Evolutionary conservation across 1,140 invertebrate species (phyloP).

Genomic region (Anthonomus grandis): DNA sequence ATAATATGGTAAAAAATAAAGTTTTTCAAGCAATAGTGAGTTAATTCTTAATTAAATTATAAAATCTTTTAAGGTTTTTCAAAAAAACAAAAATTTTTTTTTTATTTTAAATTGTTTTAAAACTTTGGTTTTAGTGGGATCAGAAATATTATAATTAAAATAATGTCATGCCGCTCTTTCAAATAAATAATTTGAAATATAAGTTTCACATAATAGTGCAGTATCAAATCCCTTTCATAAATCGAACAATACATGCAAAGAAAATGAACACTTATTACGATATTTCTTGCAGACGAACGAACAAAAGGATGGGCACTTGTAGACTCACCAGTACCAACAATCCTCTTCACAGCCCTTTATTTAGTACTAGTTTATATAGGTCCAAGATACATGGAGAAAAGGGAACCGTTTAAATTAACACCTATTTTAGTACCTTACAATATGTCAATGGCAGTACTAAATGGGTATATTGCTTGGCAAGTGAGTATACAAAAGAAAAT

Average conservation of each 20-base stretch:
- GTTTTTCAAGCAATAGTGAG: too few species aligned
- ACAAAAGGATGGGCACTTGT: constrained; percentile 86
- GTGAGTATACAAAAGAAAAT: constrained; percentile 48
- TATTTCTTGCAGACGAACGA: constrained; percentile 63
- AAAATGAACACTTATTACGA: not conserved
- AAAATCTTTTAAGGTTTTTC: too few species aligned
- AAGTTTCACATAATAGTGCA: too few species aligned
- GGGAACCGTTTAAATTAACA: constrained; percentile 74
- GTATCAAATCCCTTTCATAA: not conserved
- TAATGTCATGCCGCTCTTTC: too few species aligned
- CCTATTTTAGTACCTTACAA: constrained; percentile 83
- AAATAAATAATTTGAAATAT: too few species aligned
- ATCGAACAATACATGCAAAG: not conserved
- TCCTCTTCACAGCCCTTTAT: constrained; percentile 73
- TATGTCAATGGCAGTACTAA: constrained; percentile 76
- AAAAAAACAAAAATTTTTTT: too few species aligned
- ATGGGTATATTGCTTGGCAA: constrained; percentile 79
- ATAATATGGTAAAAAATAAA: too few species aligned
- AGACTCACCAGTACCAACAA: constrained; percentile 74
- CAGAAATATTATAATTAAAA: too few species aligned
- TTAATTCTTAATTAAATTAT: too few species aligned
- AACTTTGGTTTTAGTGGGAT: too few species aligned
- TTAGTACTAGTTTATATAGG: constrained; percentile 76
- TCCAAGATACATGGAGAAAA: constrained; percentile 78
- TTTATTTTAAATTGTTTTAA: too few species aligned